A percentile compares a stretch with the other conserved stretches of the same genome.
Conservation (phyloP, 2,113 vertebrate genomes). For the Oreochromis tanganicae region DNA sequence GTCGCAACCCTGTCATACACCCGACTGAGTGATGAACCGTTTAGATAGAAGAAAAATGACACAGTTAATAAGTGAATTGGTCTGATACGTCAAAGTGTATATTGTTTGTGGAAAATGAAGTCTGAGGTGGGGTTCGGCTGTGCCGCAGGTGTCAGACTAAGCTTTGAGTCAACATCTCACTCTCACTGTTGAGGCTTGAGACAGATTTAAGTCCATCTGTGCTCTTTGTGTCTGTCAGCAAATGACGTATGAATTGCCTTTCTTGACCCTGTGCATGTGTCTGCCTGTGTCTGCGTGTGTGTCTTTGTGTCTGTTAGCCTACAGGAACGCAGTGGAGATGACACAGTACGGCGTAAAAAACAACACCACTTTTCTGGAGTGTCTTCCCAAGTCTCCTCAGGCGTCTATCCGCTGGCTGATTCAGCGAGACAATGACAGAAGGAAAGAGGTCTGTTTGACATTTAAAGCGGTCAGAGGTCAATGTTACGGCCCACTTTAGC, state of each 20-base stretch:
- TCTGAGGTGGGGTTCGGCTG: background rate
- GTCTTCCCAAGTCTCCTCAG: slow-evolving; percentile 89
- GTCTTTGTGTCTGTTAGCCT: slow-evolving; percentile 69
- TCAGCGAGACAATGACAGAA: slow-evolving; percentile 92
- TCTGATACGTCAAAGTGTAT: background rate
- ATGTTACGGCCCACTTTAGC: background rate
- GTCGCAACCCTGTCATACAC: slow-evolving; percentile 24
- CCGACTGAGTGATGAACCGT: slow-evolving; percentile 27
- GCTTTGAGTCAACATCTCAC: slow-evolving; percentile 39
- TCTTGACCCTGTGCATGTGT: slow-evolving; percentile 2
- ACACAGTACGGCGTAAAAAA: slow-evolving; percentile 93
- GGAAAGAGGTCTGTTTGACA: slow-evolving; percentile 85
- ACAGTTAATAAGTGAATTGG: background rate
- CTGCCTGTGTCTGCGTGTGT: background rate
- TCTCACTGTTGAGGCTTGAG: background rate
- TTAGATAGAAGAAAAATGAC: background rate
- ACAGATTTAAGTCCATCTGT: slow-evolving; percentile 53
- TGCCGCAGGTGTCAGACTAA: slow-evolving; percentile 8
- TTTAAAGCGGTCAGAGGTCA: background rate
- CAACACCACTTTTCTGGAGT: slow-evolving; percentile 97
- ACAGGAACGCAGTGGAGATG: slow-evolving; percentile 92
- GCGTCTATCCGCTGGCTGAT: slow-evolving; percentile 92
- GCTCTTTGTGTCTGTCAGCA: slow-evolving; percentile 28
- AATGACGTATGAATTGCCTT: slow-evolving; percentile 26
- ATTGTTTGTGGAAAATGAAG: background rate